A percentile compares a stretch with the other conserved stretches of the same genome.
Conservation (phyloP, 2,113 vertebrate genomes). For the Halcyon senegalensis region DNA sequence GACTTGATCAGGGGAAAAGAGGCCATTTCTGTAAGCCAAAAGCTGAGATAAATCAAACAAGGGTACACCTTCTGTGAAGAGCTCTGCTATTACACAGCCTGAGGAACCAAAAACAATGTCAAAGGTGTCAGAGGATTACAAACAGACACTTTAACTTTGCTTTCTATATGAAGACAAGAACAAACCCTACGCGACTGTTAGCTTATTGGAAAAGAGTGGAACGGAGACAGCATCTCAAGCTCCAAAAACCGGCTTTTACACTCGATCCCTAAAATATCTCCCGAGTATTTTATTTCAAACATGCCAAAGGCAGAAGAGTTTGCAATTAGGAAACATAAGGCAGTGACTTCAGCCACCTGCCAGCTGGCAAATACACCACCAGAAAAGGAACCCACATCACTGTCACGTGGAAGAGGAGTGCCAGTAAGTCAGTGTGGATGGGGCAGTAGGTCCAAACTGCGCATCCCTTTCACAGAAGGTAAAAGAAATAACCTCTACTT, state of each 20-base stretch:
- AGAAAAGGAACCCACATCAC: conserved; percentile 2
- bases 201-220: not conserved
- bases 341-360: not conserved
- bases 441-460: not conserved
- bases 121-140: not conserved
- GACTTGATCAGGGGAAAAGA: conserved; percentile 93
- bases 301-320: not conserved
- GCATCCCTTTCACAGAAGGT: not conserved
- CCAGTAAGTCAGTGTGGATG: not conserved
- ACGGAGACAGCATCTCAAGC: not conserved
- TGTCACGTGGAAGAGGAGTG: not conserved
- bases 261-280: not conserved
- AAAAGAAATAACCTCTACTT: not conserved
- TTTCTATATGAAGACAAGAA: not conserved
- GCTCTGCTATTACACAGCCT: conserved; percentile 97
- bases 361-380: not conserved
- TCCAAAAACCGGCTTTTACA: not conserved
- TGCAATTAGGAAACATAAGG: not conserved
- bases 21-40: conserved; percentile 94
- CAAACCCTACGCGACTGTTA: not conserved
- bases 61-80: conserved; percentile 96
- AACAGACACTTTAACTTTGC: not conserved
- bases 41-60: conserved; percentile 96
- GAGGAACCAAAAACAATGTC: not conserved
- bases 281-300: not conserved